phyloP scores from a whole-genome alignment of 2,797 vertebrate species.

The Staurois parvus region DNA sequence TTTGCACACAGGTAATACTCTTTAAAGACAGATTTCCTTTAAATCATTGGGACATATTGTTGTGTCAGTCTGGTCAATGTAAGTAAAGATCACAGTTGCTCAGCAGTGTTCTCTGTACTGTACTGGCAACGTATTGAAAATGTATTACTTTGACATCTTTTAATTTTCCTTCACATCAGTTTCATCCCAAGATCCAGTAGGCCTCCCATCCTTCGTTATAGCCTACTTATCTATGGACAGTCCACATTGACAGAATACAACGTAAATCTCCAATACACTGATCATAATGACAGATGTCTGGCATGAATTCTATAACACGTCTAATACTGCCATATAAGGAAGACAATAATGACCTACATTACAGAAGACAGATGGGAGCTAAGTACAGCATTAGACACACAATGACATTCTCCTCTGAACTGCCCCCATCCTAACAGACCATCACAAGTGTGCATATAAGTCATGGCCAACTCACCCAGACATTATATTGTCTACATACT shows the following conservation, averaged over 20 bases:
- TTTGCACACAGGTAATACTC: no score
- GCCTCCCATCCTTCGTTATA: background rate
- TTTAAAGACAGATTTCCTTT: no score
- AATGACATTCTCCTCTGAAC: background rate
- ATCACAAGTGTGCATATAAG: background rate
- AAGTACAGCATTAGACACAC: background rate
- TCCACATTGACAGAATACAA: background rate
- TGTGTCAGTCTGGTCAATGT: no score
- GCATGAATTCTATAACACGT: background rate
- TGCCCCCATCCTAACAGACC: background rate
- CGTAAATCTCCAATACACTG: background rate
- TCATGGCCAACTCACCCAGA: no score
- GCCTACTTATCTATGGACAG: background rate
- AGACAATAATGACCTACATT: constrained; percentile 1
- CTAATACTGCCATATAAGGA: constrained; percentile 5
- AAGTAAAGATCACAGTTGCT: no score
- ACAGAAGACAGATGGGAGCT: constrained; percentile 7
- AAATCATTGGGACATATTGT: no score
- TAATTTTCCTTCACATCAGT: background rate
- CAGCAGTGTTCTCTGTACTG: no score
- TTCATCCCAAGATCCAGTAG: background rate
- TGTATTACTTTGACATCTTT: background rate
- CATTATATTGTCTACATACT: no score
- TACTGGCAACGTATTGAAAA: no score
- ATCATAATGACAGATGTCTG: background rate